Evolutionary conservation across 1,140 invertebrate species (phyloP), one percentile per base, ranked within the genome.

Genomic region (Spodoptera litura): DNA sequence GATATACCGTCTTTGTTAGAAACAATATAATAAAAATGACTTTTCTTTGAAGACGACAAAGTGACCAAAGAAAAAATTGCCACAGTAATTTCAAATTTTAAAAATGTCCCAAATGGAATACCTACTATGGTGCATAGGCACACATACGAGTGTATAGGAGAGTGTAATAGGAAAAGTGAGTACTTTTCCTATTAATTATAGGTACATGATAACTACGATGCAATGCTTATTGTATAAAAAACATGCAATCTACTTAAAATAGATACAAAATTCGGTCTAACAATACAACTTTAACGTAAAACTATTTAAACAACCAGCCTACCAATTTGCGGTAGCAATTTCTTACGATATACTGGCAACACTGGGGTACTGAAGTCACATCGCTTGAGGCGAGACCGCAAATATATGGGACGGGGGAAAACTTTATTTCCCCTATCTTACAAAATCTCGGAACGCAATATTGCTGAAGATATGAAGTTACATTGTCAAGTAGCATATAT

Each of bases 391-490:
- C 74, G 27, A 55, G 55, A 76, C 74, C 61, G 49, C 61, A 76
- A 66, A 76, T 66, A 76, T 74, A 76, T 76, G 61, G 25, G 38
- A 66, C 51, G 51, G 27, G 13, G 51, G 10, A 20, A 66, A 76
- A 76, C 61, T 76, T 76, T 55, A 55, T 76, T 76, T 76, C 74
- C 61, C 74, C 74, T 76, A 76, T 76, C 74, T 66, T n/a, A 62
- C 11, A 6, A 13, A 75, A 76, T 66, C 31, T 76, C 49, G 27
- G 27, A 27, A 20, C 20, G 74, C 62, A 66, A 64, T 76, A 64
- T 71, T 55, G 52, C 5, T 31, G 15, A 31, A 76, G 74, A 76
- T 76, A 76, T 66, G 52, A 76, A 76, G 27, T 68, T 70, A 66
- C 51, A 79, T 74, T 62, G 58, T 61, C 58, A 74, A 72, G 53